Conservation (phyloP, 2,888 invertebrate species). For the Aspidiotus rigidus region DNA sequence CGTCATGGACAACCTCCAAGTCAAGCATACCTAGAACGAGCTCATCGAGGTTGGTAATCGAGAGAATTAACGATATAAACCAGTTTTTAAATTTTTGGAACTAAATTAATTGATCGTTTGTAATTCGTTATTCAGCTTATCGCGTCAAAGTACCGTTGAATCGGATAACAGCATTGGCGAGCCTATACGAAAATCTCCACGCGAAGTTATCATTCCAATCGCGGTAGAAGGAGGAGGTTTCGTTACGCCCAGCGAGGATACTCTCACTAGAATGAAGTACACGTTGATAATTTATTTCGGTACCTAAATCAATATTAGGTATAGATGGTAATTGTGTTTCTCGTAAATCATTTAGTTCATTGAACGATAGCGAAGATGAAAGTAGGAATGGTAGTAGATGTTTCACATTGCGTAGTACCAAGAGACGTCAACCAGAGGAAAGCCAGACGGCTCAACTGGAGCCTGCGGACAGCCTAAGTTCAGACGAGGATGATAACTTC, state of each 20-base stretch:
- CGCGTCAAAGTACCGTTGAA: constrained; percentile 58
- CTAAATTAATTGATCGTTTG: not conserved
- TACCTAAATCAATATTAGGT: not conserved
- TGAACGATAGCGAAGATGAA: constrained; percentile 41
- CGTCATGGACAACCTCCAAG: constrained; percentile 28
- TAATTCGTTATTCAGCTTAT: constrained; percentile 44
- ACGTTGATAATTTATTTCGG: not conserved
- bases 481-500: constrained; percentile 82
- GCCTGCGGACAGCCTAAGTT: constrained; percentile 76
- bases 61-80: not conserved
- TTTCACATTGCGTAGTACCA: constrained; percentile 53
- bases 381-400: constrained; percentile 45
- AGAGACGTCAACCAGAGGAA: constrained; percentile 47
- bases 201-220: constrained; percentile 89
- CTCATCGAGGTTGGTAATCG: constrained; percentile 22
- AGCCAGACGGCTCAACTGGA: constrained; percentile 49
- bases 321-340: constrained; percentile 6
- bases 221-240: constrained; percentile 83
- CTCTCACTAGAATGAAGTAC: constrained; percentile 46
- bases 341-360: constrained; percentile 37
- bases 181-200: constrained; percentile 76
- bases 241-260: constrained; percentile 65
- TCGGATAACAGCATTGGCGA: constrained; percentile 57
- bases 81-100: constrained; percentile 21
- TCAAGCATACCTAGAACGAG: constrained; percentile 33